Conservation (phyloP, 1,140 invertebrate genomes). For the Heliconius himera region DNA sequence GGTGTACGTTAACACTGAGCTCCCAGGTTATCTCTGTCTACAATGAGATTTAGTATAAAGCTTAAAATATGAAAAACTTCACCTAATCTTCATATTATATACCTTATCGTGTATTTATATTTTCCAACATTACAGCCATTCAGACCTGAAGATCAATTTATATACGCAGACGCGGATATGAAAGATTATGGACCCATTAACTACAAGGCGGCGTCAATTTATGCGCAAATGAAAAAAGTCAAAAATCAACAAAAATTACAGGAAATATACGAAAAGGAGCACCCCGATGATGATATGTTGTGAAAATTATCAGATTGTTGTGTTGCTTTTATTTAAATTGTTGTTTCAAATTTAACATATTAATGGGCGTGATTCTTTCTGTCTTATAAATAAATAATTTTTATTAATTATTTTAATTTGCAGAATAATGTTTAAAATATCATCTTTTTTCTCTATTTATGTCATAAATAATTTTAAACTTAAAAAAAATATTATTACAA, state of each 20-base stretch:
- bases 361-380: neutral
- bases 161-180: slow-evolving; percentile 94
- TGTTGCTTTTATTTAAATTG: slow-evolving; percentile 1
- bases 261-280: slow-evolving; percentile 68
- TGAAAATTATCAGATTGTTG: slow-evolving; percentile 46
- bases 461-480: no score
- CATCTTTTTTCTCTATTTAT: neutral
- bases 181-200: slow-evolving; percentile 94
- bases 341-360: slow-evolving; percentile 5
- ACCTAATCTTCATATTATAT: neutral
- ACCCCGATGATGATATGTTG: slow-evolving; percentile 68
- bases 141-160: slow-evolving; percentile 90
- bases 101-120: neutral
- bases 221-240: slow-evolving; percentile 85
- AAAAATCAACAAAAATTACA: slow-evolving; percentile 82
- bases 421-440: neutral
- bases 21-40: no score
- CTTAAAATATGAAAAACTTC: neutral
- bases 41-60: no score
- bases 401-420: neutral
- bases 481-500: no score
- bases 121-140: slow-evolving; percentile 82
- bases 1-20: no score
- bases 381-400: neutral
- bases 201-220: slow-evolving; percentile 93